Base-by-base conservation (phyloP, 2,113 vertebrate species). In the Fulica atra region DNA sequence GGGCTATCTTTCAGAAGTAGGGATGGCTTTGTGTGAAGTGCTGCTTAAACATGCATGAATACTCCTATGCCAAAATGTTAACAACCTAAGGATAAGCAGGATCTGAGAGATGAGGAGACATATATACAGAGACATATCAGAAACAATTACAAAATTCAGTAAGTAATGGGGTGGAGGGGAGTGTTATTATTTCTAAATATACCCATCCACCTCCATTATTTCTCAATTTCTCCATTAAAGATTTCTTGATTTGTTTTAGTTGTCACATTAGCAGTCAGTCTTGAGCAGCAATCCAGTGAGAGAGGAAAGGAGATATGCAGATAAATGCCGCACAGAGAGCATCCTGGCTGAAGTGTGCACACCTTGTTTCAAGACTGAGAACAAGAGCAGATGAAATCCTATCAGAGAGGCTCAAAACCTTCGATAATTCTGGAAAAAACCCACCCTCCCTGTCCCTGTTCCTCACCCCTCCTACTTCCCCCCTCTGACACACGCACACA, bases 121-220 rank as follows among this genome's bases (percentile, higher is more conserved):
- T n/a, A 69, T 11, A 53, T 20, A 60, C 2, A 9, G 42, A 74
- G 24, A 88, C 10, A 56, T 82, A 77, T 19, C 74, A 83, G 85
- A 92, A 95, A 86, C 23, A 60, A 66, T 53, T 83, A 59, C 23
- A 89, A 92, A 88, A 78, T 66, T 42, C n/a, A 82, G 16, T 46
- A 77, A 72, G 19, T 17, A 83, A 71, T 42, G 10, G 0, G 53
- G 26, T 13, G 0, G 25, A 9, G 0, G 35, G 33, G 16, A 0
- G 26, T 25, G 13, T 13, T 26, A 42, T 63, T n/a, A 42, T 89
- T 89, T 80, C 66, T 80, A 70, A 80, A 82, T 66, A 7, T 54
- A 17, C 28, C 50, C 17, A 17, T 76, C 19, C 64, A 15, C n/a
- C 13, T 82, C 63, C 15, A 38, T 70, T 73, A 23, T 60, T 81